A percentile compares a stretch with the other conserved stretches of the same genome.
These are phyloP conservation scores for Watsonalla binaria DNA, from an alignment of 2,888 invertebrate species.

Conservation along the genomic window DNA sequence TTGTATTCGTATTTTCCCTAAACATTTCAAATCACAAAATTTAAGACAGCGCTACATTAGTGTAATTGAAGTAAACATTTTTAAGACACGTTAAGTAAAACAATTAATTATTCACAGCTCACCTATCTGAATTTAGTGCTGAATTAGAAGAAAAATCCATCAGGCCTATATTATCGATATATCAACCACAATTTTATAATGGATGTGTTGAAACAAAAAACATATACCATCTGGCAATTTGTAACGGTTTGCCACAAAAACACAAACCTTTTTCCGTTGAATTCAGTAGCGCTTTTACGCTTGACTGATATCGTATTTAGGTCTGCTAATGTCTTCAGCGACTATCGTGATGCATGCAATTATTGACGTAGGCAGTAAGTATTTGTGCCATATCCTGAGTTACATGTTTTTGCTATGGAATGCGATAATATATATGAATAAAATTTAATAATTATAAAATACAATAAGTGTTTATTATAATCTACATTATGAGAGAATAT, in stretches of 20 bases:
- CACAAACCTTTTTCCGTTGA: conserved; percentile 52
- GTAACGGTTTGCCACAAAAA: conserved; percentile 65
- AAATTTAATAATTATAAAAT: too few relatives aligned
- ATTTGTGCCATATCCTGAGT: too few relatives aligned
- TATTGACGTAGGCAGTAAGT: too few relatives aligned
- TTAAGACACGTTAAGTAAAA: too few relatives aligned
- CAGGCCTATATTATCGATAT: conserved; percentile 47
- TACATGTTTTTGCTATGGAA: too few relatives aligned
- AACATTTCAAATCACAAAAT: too few relatives aligned
- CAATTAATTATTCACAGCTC: background rate
- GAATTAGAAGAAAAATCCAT: background rate
- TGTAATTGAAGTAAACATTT: too few relatives aligned
- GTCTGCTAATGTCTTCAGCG: conserved; percentile 25
- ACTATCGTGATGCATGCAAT: background rate
- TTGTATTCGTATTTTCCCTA: too few relatives aligned
- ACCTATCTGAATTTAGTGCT: conserved; percentile 3
- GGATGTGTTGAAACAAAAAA: conserved; percentile 63
- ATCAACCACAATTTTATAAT: conserved; percentile 54
- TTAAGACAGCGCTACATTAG: too few relatives aligned
- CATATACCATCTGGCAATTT: conserved; percentile 64
- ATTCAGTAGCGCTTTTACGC: conserved; percentile 72
- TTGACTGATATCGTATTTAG: conserved; percentile 43
- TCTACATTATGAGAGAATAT: too few relatives aligned
- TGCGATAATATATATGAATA: too few relatives aligned
- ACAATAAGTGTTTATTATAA: too few relatives aligned